Base-by-base conservation (phyloP, 1,140 invertebrate genomes). In the Ostrea edulis region DNA sequence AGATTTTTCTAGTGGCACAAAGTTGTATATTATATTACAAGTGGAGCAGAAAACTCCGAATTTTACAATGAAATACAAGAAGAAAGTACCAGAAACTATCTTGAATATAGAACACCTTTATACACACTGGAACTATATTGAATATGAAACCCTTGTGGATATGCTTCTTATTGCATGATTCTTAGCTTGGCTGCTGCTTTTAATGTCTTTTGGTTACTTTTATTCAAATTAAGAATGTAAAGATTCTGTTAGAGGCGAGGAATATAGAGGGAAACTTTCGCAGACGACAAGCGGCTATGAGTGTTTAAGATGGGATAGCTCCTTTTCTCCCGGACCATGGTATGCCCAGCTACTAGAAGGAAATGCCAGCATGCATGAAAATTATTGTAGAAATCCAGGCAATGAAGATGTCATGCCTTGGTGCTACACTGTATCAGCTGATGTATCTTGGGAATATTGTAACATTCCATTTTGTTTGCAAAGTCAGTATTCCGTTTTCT, bases 291-390 rank as follows among this genome's bases (percentile, higher is more conserved):
- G 14, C 14, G 82, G 82, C 2, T 22, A 12, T 12, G 12, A 83
- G 44, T 83, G 82, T 53, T 11, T 53, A 20, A 52, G 82, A 53
- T 83, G 82, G 82, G 82, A 83, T 14, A 77, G 68, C 25, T 9
- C 11, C 9, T 0, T 14, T 35, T 25, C 22, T 11, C 29, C 68
- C 2, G 25, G 29, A 14, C 22, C 22, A 35, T 25, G 7, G 14
- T 77, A 29, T 77, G 11, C 14, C 25, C 7, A 14, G 9, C 29
- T 77, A 29, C 14, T 35, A 25, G 29, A 29, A 25, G 68, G 68
- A 44, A 77, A 35, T 35, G 14, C 22, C 1, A 77, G 68, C 29
- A 12, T 12, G 9, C 68, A 77, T 77, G 68, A 77, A 29, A 77
- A 77, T 77, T 77, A 35, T 77, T 77, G 68, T 4, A 77, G 68